Conservation (phyloP, 2,113 vertebrate genomes). For the Mionectes macconnelli region DNA sequence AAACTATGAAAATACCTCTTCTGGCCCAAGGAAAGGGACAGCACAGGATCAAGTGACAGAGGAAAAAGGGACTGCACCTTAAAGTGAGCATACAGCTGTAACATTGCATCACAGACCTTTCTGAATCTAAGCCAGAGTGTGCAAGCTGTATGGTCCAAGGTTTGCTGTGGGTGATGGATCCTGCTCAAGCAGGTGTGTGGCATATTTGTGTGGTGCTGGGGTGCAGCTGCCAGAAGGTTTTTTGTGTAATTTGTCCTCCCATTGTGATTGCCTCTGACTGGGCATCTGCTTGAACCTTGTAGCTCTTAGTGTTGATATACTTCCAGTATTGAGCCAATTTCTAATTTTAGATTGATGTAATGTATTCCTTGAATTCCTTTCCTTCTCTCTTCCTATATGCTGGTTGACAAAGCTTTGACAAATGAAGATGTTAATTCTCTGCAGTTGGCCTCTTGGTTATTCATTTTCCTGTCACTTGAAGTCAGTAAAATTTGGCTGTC, state of each 20-base stretch:
- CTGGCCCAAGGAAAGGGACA: neutral
- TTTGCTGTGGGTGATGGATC: neutral
- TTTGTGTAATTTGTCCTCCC: slow-evolving; percentile 30
- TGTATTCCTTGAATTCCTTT: slow-evolving; percentile 38
- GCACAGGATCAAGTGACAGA: neutral
- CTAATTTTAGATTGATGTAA: slow-evolving; percentile 35
- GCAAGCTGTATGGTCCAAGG: neutral
- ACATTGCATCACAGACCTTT: neutral
- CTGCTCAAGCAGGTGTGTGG: neutral
- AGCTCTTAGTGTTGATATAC: neutral
- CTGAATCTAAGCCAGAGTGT: neutral
- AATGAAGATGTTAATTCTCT: slow-evolving; percentile 44
- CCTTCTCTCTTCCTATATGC: neutral
- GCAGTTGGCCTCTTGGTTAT: slow-evolving; percentile 22
- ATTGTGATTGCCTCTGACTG: slow-evolving; percentile 20
- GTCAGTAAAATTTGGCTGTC: slow-evolving; percentile 11
- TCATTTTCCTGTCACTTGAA: slow-evolving; percentile 14
- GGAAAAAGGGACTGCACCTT: neutral
- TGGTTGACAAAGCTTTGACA: slow-evolving; percentile 36
- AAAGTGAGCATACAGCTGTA: neutral
- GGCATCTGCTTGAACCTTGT: slow-evolving; percentile 38
- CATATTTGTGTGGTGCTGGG: neutral
- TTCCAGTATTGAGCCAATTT: slow-evolving; percentile 2
- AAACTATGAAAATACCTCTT: neutral
- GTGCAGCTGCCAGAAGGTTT: slow-evolving; percentile 2